Base-by-base conservation (phyloP, 2,888 invertebrate genomes). In the Drosophila nigritarsus region DNA sequence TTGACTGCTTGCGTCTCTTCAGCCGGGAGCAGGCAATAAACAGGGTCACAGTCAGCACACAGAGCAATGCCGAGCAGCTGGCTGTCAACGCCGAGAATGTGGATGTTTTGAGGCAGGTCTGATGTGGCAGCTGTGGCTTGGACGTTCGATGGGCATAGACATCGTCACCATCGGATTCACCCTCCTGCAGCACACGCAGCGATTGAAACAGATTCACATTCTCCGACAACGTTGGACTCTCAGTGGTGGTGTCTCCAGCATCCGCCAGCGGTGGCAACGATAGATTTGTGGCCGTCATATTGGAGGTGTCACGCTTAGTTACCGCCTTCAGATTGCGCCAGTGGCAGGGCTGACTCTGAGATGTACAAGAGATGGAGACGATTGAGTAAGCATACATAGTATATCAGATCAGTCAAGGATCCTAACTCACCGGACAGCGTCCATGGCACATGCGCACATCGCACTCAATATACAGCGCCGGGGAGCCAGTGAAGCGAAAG, bases 361-460 rank as follows among this genome's bases (percentile, higher is more conserved):
- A 48, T 2, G 3, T 48, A 45, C 7, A 15, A 3, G 20, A 8
- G 0, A 38, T 1, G 20, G 11, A 0, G 9, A 5, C 4, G 15
- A 32, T 15, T 32, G 0, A 11, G 8, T 27, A 13, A 29, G 1
- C 6, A 20, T 2, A n/a, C n/a, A n/a, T n/a, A n/a, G n/a, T n/a
- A 0, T 13, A 29, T 9, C 7, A 0, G 1, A 29, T 15, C 20
- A 9, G 5, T 6, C 13, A 13, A 20, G 9, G 38, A 15, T 11
- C 1, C 1, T 3, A 30, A 27, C 95, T 95, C 93, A 98, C 98
- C 87, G 98, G 98, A 94, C 98, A 98, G 84, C 97, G 94, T 72
- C 98, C 98, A 92, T 98, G 98, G 92, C 98, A 98, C 98, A 98
- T 98, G 82, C 98, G 94, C 38, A 98, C 98, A 93, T 98, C 98